phyloP scores from a whole-genome alignment of 1,140 invertebrate species.

The Leptopilina clavipes region DNA sequence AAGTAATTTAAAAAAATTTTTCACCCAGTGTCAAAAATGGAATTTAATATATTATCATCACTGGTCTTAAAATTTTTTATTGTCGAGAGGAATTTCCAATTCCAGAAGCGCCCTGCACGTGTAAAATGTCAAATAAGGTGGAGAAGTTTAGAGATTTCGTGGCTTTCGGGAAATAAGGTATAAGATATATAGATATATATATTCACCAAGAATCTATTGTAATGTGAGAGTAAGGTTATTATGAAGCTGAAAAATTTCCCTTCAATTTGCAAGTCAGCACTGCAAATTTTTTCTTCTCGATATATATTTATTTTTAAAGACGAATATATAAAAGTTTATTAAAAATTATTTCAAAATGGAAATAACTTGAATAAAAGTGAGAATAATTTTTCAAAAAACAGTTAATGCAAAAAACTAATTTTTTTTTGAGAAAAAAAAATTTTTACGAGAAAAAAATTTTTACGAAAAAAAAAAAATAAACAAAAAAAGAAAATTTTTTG shows the following conservation, averaged over 20 bases:
- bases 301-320: no score
- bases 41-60: background rate
- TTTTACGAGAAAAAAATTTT: no score
- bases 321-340: no score
- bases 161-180: background rate
- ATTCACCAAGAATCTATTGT: background rate
- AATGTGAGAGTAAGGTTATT: conserved; percentile 6
- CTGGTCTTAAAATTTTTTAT: background rate
- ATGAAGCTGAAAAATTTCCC: background rate
- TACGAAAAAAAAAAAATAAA: background rate
- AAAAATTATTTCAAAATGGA: no score
- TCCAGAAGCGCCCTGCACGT: background rate
- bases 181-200: background rate
- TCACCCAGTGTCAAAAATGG: no score
- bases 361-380: no score
- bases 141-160: conserved; percentile 4
- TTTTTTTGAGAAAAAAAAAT: no score
- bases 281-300: background rate
- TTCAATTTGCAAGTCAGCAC: conserved; percentile 14
- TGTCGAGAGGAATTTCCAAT: conserved; percentile 11
- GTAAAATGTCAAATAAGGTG: background rate
- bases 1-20: no score
- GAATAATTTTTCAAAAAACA: no score
- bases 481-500: background rate
- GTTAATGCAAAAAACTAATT: no score